phyloP scores from a whole-genome alignment of 64 coral and sea anemone genomes.

The Hydrozoanthus tunicans region DNA sequence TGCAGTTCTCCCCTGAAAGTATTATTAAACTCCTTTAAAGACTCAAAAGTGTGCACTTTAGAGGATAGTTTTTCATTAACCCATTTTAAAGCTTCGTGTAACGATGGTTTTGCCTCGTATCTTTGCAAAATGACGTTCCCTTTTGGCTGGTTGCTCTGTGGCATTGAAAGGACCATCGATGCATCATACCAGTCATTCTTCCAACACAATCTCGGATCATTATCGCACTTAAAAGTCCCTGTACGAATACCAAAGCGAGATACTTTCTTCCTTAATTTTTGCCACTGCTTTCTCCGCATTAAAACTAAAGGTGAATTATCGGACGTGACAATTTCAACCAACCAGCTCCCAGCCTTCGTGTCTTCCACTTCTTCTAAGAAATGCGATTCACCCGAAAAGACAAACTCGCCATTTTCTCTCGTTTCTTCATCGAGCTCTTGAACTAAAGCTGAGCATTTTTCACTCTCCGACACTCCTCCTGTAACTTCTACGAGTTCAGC shows the following conservation, averaged over 20 bases:
- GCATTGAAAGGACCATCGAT: conserved; percentile 80
- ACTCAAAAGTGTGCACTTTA: conserved; percentile 62
- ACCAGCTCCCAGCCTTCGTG: conserved; percentile 95
- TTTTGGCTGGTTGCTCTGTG: conserved; percentile 89
- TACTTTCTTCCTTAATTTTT: conserved; percentile 71
- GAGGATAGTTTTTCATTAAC: conserved; percentile 73
- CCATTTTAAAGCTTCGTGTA: conserved; percentile 81
- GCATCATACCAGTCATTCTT: conserved; percentile 80
- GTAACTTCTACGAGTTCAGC: conserved; percentile 91
- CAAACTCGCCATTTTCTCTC: conserved; percentile 66
- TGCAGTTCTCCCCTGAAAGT: conserved; percentile 56
- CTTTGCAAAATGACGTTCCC: conserved; percentile 93
- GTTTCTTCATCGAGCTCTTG: conserved; percentile 28
- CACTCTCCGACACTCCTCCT: conserved; percentile 76
- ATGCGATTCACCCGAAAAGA: conserved; percentile 85
- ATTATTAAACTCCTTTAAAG: conserved; percentile 51
- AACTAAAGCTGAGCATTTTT: conserved; percentile 56
- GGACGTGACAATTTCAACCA: conserved; percentile 87
- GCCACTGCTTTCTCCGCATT: conserved; percentile 78
- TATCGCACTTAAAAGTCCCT: conserved; percentile 87
- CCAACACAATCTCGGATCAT: conserved; percentile 81
- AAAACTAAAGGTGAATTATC: conserved; percentile 20
- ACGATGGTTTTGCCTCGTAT: conserved; percentile 77
- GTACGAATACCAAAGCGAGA: conserved; percentile 90
- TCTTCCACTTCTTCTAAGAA: conserved; percentile 98